Percentiles rank a stretch among this genome's conserved stretches.
Evolutionary conservation across 2,888 invertebrate genomes (phyloP).

Genomic region (Onchidella celtica): DNA sequence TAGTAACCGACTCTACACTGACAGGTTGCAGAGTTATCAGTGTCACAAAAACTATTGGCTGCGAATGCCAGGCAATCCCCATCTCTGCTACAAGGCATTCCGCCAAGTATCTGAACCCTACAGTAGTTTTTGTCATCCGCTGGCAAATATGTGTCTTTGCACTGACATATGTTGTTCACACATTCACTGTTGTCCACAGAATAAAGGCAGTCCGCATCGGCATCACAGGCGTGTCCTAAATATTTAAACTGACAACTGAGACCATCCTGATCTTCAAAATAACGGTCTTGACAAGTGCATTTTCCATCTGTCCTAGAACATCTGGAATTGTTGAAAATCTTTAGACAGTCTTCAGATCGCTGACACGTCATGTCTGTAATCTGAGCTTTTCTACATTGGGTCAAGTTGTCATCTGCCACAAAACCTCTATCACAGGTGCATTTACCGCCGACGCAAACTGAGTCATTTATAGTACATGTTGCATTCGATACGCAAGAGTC

Average conservation of each 20-base stretch:
- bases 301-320: background rate
- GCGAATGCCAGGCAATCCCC: background rate
- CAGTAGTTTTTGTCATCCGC: background rate
- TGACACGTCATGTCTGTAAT: background rate
- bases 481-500: background rate
- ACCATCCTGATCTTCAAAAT: background rate
- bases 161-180: background rate
- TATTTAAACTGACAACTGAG: background rate
- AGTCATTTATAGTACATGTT: background rate
- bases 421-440: constrained; percentile 8
- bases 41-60: constrained; percentile 5
- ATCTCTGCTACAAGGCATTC: background rate
- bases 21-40: background rate
- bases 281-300: background rate
- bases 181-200: background rate
- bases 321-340: constrained; percentile 8
- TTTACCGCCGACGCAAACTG: background rate
- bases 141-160: background rate
- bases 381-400: background rate
- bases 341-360: background rate
- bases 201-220: background rate
- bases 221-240: background rate
- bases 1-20: constrained; percentile 34
- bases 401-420: background rate
- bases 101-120: background rate